These are phyloP conservation scores for Perca flavescens DNA, from an alignment of 2,113 vertebrate species.

Conservation along the genomic window DNA sequence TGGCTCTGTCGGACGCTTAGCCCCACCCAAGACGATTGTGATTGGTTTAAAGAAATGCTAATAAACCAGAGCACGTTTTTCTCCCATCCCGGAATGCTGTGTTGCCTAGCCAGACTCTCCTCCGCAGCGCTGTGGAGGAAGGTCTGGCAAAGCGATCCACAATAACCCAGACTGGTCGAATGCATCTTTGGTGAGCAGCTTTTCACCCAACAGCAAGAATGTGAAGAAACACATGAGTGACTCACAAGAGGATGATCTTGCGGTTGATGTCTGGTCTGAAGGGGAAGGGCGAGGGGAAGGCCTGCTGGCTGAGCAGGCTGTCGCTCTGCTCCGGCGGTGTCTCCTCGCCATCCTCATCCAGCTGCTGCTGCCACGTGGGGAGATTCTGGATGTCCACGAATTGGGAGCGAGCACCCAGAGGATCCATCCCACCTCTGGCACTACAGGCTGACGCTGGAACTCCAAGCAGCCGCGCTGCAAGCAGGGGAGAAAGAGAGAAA, in stretches of 20 bases:
- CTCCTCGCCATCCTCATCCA: conserved; percentile 53
- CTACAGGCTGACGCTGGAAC: conserved; percentile 4
- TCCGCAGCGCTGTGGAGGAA: no score
- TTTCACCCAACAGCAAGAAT: neutral
- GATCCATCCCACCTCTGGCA: conserved; percentile 89
- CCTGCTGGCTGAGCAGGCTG: conserved; percentile 65
- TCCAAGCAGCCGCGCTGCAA: conserved; percentile 11
- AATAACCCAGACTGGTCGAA: no score
- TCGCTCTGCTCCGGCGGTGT: conserved; percentile 37
- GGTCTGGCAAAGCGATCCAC: no score
- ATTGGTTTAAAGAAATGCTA: no score
- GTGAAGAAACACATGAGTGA: conserved; percentile 24
- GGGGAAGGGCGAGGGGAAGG: conserved; percentile 90
- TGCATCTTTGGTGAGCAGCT: no score
- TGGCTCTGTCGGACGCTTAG: no score
- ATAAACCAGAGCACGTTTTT: no score
- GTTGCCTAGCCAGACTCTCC: no score
- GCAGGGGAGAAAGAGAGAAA: neutral
- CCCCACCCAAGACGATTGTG: no score
- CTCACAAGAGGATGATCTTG: conserved; percentile 95
- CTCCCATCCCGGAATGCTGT: no score
- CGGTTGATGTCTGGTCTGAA: conserved; percentile 90
- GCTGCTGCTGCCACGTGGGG: conserved; percentile 86
- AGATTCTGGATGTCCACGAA: conserved; percentile 93
- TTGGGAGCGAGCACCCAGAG: conserved; percentile 95